Base-by-base conservation (phyloP, 2,113 vertebrate species). In the Ibidorhyncha struthersii region DNA sequence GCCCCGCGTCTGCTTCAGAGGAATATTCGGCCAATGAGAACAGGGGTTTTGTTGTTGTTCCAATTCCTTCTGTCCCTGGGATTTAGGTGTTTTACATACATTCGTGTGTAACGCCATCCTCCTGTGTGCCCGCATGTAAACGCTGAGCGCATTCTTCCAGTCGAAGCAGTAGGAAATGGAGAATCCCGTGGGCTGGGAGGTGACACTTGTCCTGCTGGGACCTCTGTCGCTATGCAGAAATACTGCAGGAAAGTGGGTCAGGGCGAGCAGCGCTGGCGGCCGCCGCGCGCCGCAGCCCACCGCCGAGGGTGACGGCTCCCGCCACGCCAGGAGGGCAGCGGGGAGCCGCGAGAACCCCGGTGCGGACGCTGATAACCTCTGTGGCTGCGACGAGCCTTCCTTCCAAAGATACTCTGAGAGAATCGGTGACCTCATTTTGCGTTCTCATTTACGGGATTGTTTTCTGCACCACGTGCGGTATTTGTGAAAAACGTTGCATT, bases 201-300 rank as follows among this genome's bases (percentile, higher is more conserved):
- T 45, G 91, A 27, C 65, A 16, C 89, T 45, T 63, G 90, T 91
- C 84, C 92, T 74, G 84, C 89, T 10, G 41, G 76, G 91, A 85
- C 86, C 97, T 92, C 87, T 83, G 96, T 93, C 91, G 81, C 96
- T 91, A 6, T 72, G 95, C 87, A 94, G 94, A 94, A 65, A 82
- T 53, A 47, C 91, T 89, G 95, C 89, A 59, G 79, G 77, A 95
- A 97, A 73, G 40, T 95, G 96, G 96, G 95, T 96, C 96, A 74
- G 85, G 83, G 70, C 36, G 27, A 45, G 83, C 62, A 2, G 88
- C 6, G 58, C 86, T 6, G 67, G 45, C 40, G 79, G 65, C 69
- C 26, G 71, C 47, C 8, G 41, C 34, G 3, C 61, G 3, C 66
- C 5, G 62, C 71, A 50, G 55, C 32, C 58, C 36, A 29, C 41